Evolutionary conservation across 2,113 vertebrate species (phyloP).

Genomic region (Chitala chitala): DNA sequence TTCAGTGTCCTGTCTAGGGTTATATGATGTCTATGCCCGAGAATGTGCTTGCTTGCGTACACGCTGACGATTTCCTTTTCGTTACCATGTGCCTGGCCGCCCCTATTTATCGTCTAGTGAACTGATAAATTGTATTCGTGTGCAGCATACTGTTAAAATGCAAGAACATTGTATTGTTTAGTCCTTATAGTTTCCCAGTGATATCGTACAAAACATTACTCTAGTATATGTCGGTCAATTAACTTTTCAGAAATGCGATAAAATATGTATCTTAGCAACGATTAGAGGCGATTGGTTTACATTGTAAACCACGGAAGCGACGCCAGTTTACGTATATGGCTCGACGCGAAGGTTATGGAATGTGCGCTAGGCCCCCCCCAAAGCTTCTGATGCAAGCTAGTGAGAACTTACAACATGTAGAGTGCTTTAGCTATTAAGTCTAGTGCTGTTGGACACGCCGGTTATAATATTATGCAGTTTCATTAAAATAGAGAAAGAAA

Average conservation of each 20-base stretch:
- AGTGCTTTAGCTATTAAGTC: too few species aligned
- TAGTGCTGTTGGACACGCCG: too few species aligned
- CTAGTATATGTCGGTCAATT: too few species aligned
- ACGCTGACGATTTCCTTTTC: constrained; percentile 33
- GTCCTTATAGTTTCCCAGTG: too few species aligned
- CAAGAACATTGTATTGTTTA: neutral
- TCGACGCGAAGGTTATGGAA: neutral
- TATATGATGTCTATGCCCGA: too few species aligned
- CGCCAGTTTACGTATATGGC: constrained; percentile 9
- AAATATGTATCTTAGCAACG: neutral
- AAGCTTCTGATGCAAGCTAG: neutral
- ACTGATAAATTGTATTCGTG: too few species aligned
- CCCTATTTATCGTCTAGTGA: neutral
- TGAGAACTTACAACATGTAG: neutral
- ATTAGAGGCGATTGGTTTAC: neutral
- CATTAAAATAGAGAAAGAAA: too few species aligned
- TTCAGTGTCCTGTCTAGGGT: too few species aligned
- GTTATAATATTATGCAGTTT: too few species aligned
- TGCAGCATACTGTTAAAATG: neutral
- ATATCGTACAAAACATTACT: too few species aligned
- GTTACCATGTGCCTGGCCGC: constrained; percentile 21
- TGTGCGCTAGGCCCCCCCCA: neutral
- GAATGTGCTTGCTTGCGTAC: constrained; percentile 37
- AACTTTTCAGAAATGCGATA: too few species aligned
- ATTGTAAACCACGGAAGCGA: neutral